Conservation (phyloP, 2,797 vertebrate species). For the Chrosomus eos region DNA sequence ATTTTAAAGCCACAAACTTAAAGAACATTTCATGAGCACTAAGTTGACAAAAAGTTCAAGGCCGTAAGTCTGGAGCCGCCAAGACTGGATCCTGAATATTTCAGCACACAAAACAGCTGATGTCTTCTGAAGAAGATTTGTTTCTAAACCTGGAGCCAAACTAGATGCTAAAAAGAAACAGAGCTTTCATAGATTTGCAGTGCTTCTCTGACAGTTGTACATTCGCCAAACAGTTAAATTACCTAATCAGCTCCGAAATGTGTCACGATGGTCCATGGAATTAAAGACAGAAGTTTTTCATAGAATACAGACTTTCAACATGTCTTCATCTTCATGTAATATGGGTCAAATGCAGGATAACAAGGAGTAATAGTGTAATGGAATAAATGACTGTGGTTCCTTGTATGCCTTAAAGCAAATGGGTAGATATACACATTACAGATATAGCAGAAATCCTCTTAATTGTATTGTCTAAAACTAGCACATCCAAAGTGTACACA, state of each 20-base stretch:
- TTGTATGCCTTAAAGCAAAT: neutral
- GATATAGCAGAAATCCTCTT: neutral
- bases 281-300: neutral
- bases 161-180: neutral
- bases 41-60: conserved; percentile 1
- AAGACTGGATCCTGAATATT: neutral
- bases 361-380: neutral
- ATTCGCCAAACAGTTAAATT: neutral
- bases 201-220: neutral
- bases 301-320: conserved; percentile 2
- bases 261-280: neutral
- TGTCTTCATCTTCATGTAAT: conserved; percentile 7
- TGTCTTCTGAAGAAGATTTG: neutral
- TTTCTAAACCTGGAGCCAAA: neutral
- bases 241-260: neutral
- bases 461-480: neutral
- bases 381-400: conserved; percentile 30
- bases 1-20: conserved; percentile 17
- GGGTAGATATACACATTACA: neutral
- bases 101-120: neutral
- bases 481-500: neutral
- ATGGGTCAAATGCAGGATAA: conserved; percentile 5
- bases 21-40: conserved; percentile 14
- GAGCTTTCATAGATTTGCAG: neutral
- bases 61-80: neutral